phyloP scores from a whole-genome alignment of 2,888 invertebrate species.

The Eupithecia subfuscata region DNA sequence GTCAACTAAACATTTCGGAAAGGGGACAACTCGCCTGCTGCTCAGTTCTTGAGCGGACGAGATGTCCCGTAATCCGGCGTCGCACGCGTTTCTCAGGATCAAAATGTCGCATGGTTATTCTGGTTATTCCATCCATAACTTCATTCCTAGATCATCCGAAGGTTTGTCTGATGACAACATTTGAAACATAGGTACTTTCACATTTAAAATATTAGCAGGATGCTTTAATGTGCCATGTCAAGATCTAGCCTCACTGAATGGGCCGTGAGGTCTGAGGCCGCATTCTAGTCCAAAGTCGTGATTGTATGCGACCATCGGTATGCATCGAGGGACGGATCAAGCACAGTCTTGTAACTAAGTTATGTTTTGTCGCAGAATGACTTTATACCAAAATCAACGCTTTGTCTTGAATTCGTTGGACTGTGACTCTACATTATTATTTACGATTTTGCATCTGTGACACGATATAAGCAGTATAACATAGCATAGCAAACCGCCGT shows the following conservation, averaged over 20 bases:
- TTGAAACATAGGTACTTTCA: not conserved
- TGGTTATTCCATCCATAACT: not conserved
- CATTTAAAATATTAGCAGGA: not conserved
- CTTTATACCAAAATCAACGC: not conserved
- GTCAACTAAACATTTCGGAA: not conserved
- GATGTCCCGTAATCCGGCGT: not conserved
- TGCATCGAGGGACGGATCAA: not conserved
- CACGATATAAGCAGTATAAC: not conserved
- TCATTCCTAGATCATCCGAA: not conserved
- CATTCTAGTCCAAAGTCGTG: slow-evolving; percentile 4
- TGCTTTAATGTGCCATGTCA: not conserved
- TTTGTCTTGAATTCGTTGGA: not conserved
- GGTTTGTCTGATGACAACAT: not conserved
- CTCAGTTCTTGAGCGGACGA: not conserved
- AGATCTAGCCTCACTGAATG: not conserved
- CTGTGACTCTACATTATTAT: not conserved
- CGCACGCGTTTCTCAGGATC: not conserved
- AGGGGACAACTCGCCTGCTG: not conserved
- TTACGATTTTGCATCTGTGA: not conserved
- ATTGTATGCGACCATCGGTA: not conserved
- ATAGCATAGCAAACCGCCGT: not conserved
- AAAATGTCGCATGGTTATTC: not conserved
- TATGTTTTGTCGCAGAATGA: not conserved
- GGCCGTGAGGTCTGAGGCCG: not conserved
- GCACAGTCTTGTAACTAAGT: not conserved